phyloP scores from a whole-genome alignment of 2,113 vertebrate genomes.

The Uria aalge region DNA sequence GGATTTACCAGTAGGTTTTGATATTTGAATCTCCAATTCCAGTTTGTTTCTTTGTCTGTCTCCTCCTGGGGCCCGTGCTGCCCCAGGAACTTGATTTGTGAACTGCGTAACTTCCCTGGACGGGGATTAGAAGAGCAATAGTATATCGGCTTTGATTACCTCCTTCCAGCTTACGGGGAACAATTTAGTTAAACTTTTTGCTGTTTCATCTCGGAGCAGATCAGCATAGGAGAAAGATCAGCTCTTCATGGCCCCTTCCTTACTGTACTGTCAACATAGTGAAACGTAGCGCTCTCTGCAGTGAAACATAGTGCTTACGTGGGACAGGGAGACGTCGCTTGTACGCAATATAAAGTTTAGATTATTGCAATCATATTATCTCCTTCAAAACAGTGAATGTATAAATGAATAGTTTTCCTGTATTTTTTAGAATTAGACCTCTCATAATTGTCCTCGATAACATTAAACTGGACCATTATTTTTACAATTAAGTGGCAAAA shows the following conservation, averaged over 20 bases:
- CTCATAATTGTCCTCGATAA: background rate
- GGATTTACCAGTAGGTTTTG: background rate
- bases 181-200: background rate
- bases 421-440: background rate
- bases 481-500: background rate
- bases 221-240: background rate
- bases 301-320: background rate
- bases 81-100: background rate
- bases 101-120: background rate
- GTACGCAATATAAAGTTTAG: background rate
- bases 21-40: background rate
- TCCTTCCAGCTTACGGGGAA: background rate
- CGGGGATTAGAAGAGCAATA: background rate
- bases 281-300: background rate
- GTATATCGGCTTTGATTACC: background rate
- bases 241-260: background rate
- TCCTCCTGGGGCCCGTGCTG: background rate
- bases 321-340: accelerated
- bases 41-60: background rate
- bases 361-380: background rate
- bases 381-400: background rate
- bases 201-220: background rate
- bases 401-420: background rate
- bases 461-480: background rate
- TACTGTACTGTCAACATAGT: background rate